phyloP scores from a whole-genome alignment of 2,888 invertebrate species.

The Lamproptera curius region DNA sequence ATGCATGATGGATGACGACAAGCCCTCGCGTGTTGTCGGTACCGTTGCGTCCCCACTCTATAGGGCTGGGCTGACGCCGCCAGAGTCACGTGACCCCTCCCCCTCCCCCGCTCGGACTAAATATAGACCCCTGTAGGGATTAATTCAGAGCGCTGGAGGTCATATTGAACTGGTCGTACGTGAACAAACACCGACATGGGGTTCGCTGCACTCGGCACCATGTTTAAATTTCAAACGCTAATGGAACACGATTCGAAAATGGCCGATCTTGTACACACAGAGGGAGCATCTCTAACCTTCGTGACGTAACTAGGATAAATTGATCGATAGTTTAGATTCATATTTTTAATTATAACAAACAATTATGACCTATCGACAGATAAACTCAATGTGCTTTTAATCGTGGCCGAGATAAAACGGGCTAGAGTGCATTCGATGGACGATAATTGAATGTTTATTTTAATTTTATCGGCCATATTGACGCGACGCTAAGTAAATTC shows the following conservation, averaged over 20 bases:
- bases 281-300: constrained; percentile 15
- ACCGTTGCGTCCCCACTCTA: constrained; percentile 66
- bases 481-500: not conserved
- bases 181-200: constrained; percentile 57
- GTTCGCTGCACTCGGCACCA: constrained; percentile 70
- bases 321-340: no score
- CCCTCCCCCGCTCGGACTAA: constrained; percentile 34
- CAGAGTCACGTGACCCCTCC: constrained; percentile 43
- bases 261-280: constrained; percentile 42
- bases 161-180: constrained; percentile 46
- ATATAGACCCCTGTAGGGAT: constrained; percentile 33
- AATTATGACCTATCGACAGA: not conserved
- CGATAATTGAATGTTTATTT: constrained; percentile 12
- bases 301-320: no score
- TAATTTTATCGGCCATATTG: not conserved
- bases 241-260: constrained; percentile 59
- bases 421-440: constrained; percentile 1
- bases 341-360: no score
- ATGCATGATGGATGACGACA: constrained; percentile 72
- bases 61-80: constrained; percentile 56
- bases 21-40: constrained; percentile 68
- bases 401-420: constrained; percentile 3
- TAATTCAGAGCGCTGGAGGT: constrained; percentile 36
- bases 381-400: not conserved
- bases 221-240: constrained; percentile 66